Conservation (phyloP, 2,113 vertebrate genomes). For the Neodontobutis hainanensis region DNA sequence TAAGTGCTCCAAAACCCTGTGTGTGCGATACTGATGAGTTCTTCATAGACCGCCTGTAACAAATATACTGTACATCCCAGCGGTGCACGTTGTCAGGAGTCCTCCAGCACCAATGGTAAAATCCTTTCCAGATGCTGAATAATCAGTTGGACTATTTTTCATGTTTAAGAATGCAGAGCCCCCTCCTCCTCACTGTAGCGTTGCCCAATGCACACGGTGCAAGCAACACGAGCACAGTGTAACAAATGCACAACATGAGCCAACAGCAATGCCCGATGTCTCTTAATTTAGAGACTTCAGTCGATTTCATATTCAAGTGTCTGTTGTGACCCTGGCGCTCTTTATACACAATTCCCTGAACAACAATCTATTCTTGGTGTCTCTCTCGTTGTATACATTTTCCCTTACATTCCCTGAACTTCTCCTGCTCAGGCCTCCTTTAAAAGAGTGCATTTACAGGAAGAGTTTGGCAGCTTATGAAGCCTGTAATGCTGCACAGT, state of each 20-base stretch:
- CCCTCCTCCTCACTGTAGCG: neutral
- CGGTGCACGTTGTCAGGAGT: constrained; percentile 48
- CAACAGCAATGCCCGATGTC: constrained; percentile 30
- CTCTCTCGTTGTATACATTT: constrained; percentile 7
- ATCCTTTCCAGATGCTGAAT: constrained; percentile 77
- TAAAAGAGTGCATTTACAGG: constrained; percentile 28
- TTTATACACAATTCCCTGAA: constrained; percentile 5
- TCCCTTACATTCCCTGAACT: constrained; percentile 4
- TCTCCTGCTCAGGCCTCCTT: neutral
- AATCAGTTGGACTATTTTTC: constrained; percentile 67
- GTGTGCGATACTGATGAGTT: constrained; percentile 32
- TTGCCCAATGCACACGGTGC: neutral
- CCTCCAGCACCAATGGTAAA: constrained; percentile 57
- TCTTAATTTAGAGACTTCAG: neutral
- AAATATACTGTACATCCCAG: constrained; percentile 51
- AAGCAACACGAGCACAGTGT: constrained; percentile 33
- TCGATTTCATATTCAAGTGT: constrained; percentile 10
- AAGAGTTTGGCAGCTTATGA: constrained; percentile 76
- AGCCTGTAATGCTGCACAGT: constrained; percentile 44
- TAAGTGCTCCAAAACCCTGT: neutral
- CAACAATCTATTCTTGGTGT: neutral
- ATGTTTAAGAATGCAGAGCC: constrained; percentile 40
- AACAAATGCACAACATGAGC: constrained; percentile 18
- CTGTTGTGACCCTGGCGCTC: constrained; percentile 20
- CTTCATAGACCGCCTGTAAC: constrained; percentile 25